Base-by-base conservation (phyloP, 2,888 invertebrate species). In the Pycnomerus fuliginosus region DNA sequence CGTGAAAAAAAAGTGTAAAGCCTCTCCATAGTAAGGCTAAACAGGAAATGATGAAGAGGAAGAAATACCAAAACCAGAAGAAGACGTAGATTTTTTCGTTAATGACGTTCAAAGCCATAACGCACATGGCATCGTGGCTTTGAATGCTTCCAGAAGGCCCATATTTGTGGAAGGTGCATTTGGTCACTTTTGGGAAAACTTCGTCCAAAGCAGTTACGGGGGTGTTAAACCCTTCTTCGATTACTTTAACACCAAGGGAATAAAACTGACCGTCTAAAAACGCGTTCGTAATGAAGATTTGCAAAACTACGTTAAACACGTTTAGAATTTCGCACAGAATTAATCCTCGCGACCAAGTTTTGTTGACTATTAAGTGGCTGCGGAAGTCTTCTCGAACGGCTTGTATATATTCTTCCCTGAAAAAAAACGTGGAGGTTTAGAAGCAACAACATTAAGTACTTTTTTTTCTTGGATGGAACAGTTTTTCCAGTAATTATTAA, bases 1-100 rank as follows among this genome's bases (percentile, higher is more conserved):
- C 79, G 63, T 86, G 83, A 15, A 89, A 67, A 58, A 81, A 65
- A 63, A 83, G 76, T 0, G 87, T 84, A 0, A 79, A 59, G 0
- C 83, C 50, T 17, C 93, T 80, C 86, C 90, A 93, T 3, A 90
- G 43, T 0, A 93, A 73, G 71, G 82, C 87, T 16, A 87, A 62
- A 0, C 75, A 57, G 2, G 85, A 84, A 11, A 78, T 66, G 25
- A 83, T 75, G 50, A 87, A 79, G 15, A 90, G 74, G 48, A 85
- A 71, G 28, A 85, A 70, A 64, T 88, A 85, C 91, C 91, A 92
- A 72, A 90, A 92, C 92, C 92, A 93, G 3, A 91, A 74, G 55
- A 90, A 83, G 0, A 83, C 79, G 73, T 87, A 93, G 58, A 93
- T 91, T 74, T 94, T 93, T 73, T 94, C 93, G 69, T 93, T 92